A percentile compares a stretch with the other conserved stretches of the same genome.
Evolutionary conservation across 2,888 invertebrate genomes (phyloP).

Genomic region (Yponomeuta evonymella): DNA sequence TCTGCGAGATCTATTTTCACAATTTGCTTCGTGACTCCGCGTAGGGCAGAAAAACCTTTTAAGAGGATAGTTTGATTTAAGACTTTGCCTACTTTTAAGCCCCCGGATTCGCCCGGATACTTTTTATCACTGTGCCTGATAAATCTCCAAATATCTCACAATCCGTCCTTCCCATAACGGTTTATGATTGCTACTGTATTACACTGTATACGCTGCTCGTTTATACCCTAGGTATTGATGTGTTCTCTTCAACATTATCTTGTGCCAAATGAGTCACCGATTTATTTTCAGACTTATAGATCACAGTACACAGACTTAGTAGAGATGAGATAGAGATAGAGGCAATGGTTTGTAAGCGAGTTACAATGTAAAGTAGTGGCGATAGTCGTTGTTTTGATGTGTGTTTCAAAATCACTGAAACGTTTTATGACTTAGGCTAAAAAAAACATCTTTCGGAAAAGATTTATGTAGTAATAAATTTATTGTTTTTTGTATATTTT

Average conservation of each 20-base stretch:
- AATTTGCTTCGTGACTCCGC: not conserved
- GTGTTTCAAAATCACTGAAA: not conserved
- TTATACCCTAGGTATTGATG: slow-evolving; percentile 7
- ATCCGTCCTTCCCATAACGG: slow-evolving; percentile 13
- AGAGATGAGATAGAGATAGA: no score
- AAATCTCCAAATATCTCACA: slow-evolving; percentile 11
- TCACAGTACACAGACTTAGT: not conserved
- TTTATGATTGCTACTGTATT: slow-evolving; percentile 11
- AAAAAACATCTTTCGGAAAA: no score
- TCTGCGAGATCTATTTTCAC: not conserved
- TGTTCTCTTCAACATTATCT: slow-evolving; percentile 10
- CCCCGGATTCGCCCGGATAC: not conserved
- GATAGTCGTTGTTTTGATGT: not conserved
- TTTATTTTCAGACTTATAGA: slow-evolving; percentile 14
- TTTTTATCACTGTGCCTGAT: slow-evolving; percentile 5
- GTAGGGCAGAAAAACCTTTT: not conserved
- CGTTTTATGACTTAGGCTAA: no score
- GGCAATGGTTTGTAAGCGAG: not conserved
- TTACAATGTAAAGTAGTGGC: not conserved
- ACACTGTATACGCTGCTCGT: not conserved
- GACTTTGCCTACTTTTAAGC: not conserved
- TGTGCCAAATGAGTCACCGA: slow-evolving; percentile 17
- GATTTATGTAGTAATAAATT: no score
- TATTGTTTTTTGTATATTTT: no score
- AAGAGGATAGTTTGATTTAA: not conserved